Conservation (phyloP, 2,113 vertebrate species). For the Formicarius rufipectus region DNA sequence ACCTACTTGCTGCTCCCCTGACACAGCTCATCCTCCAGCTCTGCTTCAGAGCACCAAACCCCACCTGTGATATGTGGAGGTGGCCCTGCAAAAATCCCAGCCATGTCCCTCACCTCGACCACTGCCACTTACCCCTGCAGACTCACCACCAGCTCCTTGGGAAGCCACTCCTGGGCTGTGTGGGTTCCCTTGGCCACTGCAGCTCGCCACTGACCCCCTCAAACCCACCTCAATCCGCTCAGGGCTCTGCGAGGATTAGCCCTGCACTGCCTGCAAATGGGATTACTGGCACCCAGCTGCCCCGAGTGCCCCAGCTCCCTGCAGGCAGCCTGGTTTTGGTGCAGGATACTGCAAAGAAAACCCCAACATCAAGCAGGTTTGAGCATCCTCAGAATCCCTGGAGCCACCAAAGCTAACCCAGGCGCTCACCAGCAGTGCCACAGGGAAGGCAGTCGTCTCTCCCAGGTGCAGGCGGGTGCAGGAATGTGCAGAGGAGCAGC, state of each 20-base stretch:
- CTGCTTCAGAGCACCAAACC: fast-evolving
- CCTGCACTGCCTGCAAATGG: neutral
- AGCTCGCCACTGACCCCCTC: neutral
- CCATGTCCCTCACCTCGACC: fast-evolving
- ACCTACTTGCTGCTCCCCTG: fast-evolving
- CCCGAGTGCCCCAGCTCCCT: fast-evolving
- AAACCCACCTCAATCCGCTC: neutral
- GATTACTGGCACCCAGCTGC: conserved; percentile 36
- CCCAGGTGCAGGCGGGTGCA: fast-evolving
- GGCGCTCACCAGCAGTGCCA: neutral
- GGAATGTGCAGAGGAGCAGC: neutral
- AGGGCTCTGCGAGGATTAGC: conserved; percentile 23
- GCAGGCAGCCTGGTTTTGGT: neutral
- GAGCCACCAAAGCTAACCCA: neutral
- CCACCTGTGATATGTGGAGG: fast-evolving
- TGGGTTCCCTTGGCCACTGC: neutral
- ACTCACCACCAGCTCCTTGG: neutral
- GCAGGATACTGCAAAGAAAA: neutral
- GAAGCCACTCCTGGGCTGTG: neutral
- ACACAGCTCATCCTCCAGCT: neutral
- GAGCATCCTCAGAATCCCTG: neutral
- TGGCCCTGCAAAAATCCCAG: neutral
- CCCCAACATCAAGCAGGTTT: neutral
- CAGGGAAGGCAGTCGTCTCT: fast-evolving
- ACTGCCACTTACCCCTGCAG: neutral